Percentiles rank a stretch among this genome's conserved stretches.
Conservation (phyloP, 2,888 invertebrate species). For the Meiosimyza platycephala region DNA sequence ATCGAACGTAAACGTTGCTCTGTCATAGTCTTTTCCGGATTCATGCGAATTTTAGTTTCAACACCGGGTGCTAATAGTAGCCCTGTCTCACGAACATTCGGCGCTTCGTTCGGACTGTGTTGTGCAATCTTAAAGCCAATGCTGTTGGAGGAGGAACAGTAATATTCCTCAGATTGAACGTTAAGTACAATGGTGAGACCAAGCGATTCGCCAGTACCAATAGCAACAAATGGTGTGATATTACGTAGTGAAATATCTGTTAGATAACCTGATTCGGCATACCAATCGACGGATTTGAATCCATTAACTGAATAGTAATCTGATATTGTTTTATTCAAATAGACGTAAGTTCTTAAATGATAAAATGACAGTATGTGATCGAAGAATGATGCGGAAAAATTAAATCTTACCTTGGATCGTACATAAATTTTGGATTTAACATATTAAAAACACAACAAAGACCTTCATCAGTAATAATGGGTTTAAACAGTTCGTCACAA, state of each 20-base stretch:
- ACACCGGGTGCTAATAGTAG: slow-evolving; percentile 55
- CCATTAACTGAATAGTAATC: slow-evolving; percentile 6
- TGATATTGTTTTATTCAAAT: too few relatives aligned
- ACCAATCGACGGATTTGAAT: slow-evolving; percentile 72
- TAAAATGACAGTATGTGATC: too few relatives aligned
- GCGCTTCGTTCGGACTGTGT: slow-evolving; percentile 61
- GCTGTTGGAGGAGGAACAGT: slow-evolving; percentile 80
- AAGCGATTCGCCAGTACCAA: slow-evolving; percentile 76
- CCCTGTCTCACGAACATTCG: slow-evolving; percentile 59
- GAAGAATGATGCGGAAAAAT: too few relatives aligned
- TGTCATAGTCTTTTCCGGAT: slow-evolving; percentile 55
- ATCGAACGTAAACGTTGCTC: slow-evolving; percentile 51
- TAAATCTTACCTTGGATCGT: too few relatives aligned
- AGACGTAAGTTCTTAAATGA: too few relatives aligned
- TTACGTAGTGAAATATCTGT: slow-evolving; percentile 68
- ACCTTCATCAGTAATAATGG: slow-evolving; percentile 73
- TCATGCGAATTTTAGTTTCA: slow-evolving; percentile 60
- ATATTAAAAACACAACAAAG: slow-evolving; percentile 86
- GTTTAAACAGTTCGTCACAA: slow-evolving; percentile 77
- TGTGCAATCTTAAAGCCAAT: slow-evolving; percentile 62
- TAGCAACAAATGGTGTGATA: slow-evolving; percentile 70
- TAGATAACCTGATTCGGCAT: slow-evolving; percentile 77
- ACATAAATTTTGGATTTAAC: slow-evolving; percentile 71
- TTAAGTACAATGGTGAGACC: slow-evolving; percentile 79
- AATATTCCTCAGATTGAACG: slow-evolving; percentile 78